Evolutionary conservation across 2,113 vertebrate genomes (phyloP).

Genomic region (Melanerpes aurifrons): DNA sequence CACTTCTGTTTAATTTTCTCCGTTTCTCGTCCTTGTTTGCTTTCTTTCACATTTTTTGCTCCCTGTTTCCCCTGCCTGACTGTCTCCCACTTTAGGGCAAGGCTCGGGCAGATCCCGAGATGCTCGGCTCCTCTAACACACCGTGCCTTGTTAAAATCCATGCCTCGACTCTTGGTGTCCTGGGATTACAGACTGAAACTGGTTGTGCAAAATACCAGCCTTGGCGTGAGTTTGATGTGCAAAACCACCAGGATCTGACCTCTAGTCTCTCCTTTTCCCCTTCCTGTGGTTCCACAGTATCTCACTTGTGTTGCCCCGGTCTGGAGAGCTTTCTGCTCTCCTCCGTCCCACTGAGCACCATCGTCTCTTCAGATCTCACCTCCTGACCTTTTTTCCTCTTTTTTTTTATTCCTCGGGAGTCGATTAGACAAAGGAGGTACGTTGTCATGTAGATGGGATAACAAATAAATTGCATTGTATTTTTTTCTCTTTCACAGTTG

Average conservation of each 20-base stretch:
- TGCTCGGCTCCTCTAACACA: background rate
- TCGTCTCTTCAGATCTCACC: constrained; percentile 55
- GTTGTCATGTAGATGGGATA: constrained; percentile 18
- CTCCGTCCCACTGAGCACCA: constrained; percentile 62
- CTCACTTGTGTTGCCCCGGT: constrained; percentile 22
- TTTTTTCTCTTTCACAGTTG: background rate
- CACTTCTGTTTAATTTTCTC: constrained; percentile 18
- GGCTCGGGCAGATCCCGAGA: background rate
- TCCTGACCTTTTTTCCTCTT: constrained; percentile 2
- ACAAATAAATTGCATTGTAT: constrained; percentile 21
- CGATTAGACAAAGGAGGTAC: constrained; percentile 25
- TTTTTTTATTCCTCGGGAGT: background rate
- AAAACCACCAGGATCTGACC: constrained; percentile 45
- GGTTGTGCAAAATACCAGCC: background rate
- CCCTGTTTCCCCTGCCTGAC: background rate
- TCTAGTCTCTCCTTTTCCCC: constrained; percentile 54
- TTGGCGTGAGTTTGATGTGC: background rate
- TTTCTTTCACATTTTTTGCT: background rate
- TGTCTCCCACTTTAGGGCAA: fast-evolving
- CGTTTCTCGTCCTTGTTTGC: background rate
- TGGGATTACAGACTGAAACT: background rate
- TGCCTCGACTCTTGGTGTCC: fast-evolving
- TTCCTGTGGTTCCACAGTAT: constrained; percentile 61
- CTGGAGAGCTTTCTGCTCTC: constrained; percentile 37
- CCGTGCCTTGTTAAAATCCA: background rate